Evolutionary conservation across 2,113 vertebrate species (phyloP).

Genomic region (Misgurnus anguillicaudatus): DNA sequence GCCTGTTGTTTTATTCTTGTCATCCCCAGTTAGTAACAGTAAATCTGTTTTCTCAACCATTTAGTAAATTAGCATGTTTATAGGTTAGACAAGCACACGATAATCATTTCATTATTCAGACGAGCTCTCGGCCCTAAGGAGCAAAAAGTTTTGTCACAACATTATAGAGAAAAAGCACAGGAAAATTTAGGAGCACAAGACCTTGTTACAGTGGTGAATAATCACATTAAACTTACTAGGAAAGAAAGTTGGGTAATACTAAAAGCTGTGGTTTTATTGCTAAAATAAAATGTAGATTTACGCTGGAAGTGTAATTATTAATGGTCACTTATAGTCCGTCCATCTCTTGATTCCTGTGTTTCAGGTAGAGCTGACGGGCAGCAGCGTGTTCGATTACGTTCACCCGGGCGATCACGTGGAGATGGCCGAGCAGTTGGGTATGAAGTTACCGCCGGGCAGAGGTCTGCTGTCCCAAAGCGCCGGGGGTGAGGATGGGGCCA

Average conservation of each 20-base stretch:
- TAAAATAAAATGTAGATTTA: too few relatives aligned
- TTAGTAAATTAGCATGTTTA: constrained; percentile 69
- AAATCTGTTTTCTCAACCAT: constrained; percentile 62
- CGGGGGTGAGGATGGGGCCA: constrained; percentile 88
- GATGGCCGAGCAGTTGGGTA: constrained; percentile 98
- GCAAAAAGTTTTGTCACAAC: not conserved
- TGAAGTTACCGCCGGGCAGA: constrained; percentile 96
- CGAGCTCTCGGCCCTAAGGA: constrained; percentile 47
- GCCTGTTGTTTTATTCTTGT: constrained; percentile 57
- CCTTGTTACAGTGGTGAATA: constrained; percentile 10
- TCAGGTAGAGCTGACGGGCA: constrained; percentile 99
- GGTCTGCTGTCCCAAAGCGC: constrained; percentile 89
- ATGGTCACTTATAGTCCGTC: not conserved
- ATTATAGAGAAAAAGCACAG: not conserved
- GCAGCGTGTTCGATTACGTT: constrained; percentile 97
- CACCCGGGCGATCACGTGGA: constrained; percentile 98
- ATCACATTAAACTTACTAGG: not conserved
- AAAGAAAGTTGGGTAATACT: constrained; percentile 4
- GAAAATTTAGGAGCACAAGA: not conserved
- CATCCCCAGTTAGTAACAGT: constrained; percentile 68
- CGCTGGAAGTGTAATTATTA: too few relatives aligned
- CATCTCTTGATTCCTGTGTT: constrained; percentile 10
- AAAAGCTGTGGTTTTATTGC: too few relatives aligned
- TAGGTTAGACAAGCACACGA: constrained; percentile 61
- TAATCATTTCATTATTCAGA: constrained; percentile 60